phyloP scores from a whole-genome alignment of 2,797 vertebrate genomes.

The Darevskia nairensis region DNA sequence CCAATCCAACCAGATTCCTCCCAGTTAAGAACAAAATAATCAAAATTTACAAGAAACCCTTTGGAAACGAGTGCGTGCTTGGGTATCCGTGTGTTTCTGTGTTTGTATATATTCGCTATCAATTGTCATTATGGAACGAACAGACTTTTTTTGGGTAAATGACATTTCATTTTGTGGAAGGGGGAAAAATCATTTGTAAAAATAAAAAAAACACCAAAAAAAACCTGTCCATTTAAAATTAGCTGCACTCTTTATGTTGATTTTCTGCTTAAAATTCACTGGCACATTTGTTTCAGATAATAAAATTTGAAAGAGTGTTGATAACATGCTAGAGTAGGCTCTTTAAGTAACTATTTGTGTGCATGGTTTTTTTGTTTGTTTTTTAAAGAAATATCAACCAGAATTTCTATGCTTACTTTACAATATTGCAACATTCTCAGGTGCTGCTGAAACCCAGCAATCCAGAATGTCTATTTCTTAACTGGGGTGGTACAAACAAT shows the following conservation, averaged over 20 bases:
- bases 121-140: conserved; percentile 47
- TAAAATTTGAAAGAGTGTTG: conserved; percentile 69
- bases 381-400: conserved; percentile 63
- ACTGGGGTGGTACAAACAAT: conserved; percentile 50
- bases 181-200: conserved; percentile 44
- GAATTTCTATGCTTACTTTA: conserved; percentile 46
- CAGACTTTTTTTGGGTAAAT: conserved; percentile 67
- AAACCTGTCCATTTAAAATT: conserved; percentile 60
- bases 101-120: background rate
- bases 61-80: background rate
- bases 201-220: background rate
- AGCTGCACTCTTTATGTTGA: conserved; percentile 66
- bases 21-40: conserved; percentile 48
- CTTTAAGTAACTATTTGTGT: conserved; percentile 61
- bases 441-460: conserved; percentile 57
- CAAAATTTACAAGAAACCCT: background rate
- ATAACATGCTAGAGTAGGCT: conserved; percentile 57
- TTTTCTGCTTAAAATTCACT: conserved; percentile 70
- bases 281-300: conserved; percentile 72
- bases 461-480: conserved; percentile 31
- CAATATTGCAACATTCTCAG: conserved; percentile 59
- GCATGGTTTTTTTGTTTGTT: background rate
- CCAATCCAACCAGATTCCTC: conserved; percentile 53
- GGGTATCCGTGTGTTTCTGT: background rate
- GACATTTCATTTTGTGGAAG: conserved; percentile 39